Evolutionary conservation across 2,113 vertebrate species (phyloP).

Genomic region (Leucoraja erinaceus): DNA sequence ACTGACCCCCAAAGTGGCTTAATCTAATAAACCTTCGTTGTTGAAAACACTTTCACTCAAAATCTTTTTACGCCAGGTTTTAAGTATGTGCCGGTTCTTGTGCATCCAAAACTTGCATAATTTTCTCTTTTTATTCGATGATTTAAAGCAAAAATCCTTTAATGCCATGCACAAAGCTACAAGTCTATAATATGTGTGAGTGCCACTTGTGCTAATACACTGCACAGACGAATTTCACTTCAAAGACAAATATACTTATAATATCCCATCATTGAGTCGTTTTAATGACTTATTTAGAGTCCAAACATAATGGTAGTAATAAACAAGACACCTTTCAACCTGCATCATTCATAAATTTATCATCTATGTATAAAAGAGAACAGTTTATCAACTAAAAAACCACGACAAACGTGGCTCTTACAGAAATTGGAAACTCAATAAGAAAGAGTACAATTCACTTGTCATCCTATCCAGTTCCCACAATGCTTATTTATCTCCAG

Average conservation of each 20-base stretch:
- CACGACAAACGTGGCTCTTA: not conserved
- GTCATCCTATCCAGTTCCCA: not conserved
- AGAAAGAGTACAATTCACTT: not conserved
- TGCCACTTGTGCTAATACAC: not conserved
- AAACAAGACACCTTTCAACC: not conserved
- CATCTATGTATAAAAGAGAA: not conserved
- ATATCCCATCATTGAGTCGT: not conserved
- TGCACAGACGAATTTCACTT: not conserved
- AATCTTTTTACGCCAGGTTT: no score
- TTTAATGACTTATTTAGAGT: not conserved
- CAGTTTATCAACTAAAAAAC: slow-evolving; percentile 1
- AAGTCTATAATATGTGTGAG: not conserved
- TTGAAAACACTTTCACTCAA: not conserved
- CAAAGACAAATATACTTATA: not conserved
- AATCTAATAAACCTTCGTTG: not conserved
- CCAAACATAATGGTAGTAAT: not conserved
- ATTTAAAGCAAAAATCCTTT: not conserved
- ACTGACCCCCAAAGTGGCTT: not conserved
- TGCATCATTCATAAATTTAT: not conserved
- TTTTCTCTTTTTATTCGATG: not conserved
- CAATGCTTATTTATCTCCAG: not conserved
- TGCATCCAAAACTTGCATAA: not conserved
- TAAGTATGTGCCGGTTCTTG: no score
- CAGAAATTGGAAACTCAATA: not conserved
- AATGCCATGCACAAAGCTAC: not conserved